phyloP scores from a whole-genome alignment of 2,113 vertebrate genomes.

The Menura novaehollandiae region DNA sequence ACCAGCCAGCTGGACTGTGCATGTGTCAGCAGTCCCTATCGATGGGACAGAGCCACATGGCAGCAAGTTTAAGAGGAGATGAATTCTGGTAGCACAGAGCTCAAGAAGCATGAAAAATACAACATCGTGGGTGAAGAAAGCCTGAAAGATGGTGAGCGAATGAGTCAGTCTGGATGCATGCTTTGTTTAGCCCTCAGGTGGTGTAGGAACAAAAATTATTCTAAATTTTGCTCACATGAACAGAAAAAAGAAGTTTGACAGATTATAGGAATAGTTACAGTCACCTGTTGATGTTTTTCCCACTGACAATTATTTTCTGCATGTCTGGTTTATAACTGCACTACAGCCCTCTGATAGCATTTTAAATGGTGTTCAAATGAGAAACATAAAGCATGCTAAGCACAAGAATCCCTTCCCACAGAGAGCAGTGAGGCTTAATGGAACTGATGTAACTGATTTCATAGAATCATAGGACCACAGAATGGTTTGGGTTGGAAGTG shows the following conservation, averaged over 20 bases:
- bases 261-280: not conserved
- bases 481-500: not conserved
- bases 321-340: not conserved
- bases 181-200: not conserved
- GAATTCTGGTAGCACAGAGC: not conserved
- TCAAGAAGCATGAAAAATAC: not conserved
- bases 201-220: not conserved
- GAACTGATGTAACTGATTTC: not conserved
- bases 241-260: not conserved
- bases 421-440: not conserved
- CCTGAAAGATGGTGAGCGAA: not conserved
- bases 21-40: not conserved
- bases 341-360: not conserved
- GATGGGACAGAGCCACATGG: not conserved
- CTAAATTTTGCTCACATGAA: not conserved
- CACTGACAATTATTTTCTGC: not conserved
- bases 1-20: not conserved
- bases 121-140: not conserved
- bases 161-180: not conserved
- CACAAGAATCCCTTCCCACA: not conserved
- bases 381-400: not conserved
- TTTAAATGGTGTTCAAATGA: not conserved
- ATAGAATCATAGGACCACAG: not conserved
- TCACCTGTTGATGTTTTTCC: not conserved
- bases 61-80: not conserved